phyloP scores from a whole-genome alignment of 2,888 invertebrate genomes.

The Agriopis aurantiaria region DNA sequence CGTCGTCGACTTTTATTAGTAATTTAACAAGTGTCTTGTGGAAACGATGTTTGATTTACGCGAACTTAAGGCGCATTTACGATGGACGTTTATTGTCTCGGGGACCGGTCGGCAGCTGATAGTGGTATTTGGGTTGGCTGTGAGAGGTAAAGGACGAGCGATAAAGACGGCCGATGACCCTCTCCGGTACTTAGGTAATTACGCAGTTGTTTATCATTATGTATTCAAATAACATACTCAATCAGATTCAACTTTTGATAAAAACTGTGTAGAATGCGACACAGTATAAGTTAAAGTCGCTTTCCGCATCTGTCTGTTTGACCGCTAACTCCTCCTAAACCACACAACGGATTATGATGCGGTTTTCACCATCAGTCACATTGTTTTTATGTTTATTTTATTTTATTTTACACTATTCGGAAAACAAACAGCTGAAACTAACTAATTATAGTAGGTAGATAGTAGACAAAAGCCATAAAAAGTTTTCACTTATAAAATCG shows the following conservation, averaged over 20 bases:
- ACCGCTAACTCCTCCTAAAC: too few species aligned
- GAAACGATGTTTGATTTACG: constrained; percentile 77
- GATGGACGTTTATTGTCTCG: constrained; percentile 76
- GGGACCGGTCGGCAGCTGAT: constrained; percentile 72
- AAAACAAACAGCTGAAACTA: too few species aligned
- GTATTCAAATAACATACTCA: background rate
- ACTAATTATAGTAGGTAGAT: too few species aligned
- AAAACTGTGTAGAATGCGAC: background rate
- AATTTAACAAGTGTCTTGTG: constrained; percentile 81
- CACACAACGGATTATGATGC: too few species aligned
- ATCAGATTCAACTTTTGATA: background rate
- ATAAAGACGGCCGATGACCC: constrained; percentile 41
- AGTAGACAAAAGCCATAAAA: too few species aligned
- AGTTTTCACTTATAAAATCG: too few species aligned
- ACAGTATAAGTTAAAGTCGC: too few species aligned
- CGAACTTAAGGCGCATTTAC: constrained; percentile 74
- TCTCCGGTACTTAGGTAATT: constrained; percentile 16
- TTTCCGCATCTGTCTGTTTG: too few species aligned
- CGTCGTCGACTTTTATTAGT: constrained; percentile 80
- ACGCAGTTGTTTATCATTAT: constrained; percentile 9
- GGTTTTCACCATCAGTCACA: too few species aligned
- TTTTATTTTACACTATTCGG: too few species aligned
- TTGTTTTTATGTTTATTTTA: too few species aligned
- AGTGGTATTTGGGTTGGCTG: constrained; percentile 58
- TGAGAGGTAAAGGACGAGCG: constrained; percentile 60